Evolutionary conservation across 2,113 vertebrate species (phyloP), one percentile per base, ranked within the genome.

Genomic region (Piprites chloris): DNA sequence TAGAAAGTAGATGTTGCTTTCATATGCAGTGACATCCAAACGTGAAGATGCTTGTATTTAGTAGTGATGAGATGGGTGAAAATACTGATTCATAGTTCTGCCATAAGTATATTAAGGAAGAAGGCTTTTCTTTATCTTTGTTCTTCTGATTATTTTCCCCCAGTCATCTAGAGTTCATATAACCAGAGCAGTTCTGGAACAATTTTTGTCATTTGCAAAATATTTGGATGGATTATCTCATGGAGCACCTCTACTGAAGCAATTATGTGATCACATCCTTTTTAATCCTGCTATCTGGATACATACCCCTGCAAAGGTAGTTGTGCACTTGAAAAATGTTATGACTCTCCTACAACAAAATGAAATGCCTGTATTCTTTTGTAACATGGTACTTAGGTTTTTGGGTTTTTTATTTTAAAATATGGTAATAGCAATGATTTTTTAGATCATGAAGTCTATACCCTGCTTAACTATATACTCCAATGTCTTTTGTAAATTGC

Each of bases 251-350:
- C 98, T 99, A 65, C 97, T 99, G 92, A 99, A 99, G 95, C 99
- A 99, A 95, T 99, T 99, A 94, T 99, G 99, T 96, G 99, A 99
- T 97, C 99, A 99, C 73, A 99, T 99, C 93, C 98, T 99, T 92
- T 99, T 99, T 98, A 99, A 99, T 87, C 99, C 99, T 35, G 99
- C 99, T 97, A 99, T 99, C 98, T 99, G 99, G 99, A 99, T 99
- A 97, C 99, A 99, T 95, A 99, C 99, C 7, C 99, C 99, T 86
- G 99, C 99, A 96, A 99, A 99, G 99, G 99, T 99, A 94, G 91
- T 85, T 46, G 23, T 91, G 42, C 27, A 19, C 10, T 78, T 67
- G n/a, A 76, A 56, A 24, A 39, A 52, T 59, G 12, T 58, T 55
- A 9, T 17, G 6, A 22, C n/a, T 35, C 14, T 79, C 7, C 27